These are phyloP conservation scores for Silvanus unidentatus DNA, from an alignment of 2,888 invertebrate genomes.

Conservation along the genomic window DNA sequence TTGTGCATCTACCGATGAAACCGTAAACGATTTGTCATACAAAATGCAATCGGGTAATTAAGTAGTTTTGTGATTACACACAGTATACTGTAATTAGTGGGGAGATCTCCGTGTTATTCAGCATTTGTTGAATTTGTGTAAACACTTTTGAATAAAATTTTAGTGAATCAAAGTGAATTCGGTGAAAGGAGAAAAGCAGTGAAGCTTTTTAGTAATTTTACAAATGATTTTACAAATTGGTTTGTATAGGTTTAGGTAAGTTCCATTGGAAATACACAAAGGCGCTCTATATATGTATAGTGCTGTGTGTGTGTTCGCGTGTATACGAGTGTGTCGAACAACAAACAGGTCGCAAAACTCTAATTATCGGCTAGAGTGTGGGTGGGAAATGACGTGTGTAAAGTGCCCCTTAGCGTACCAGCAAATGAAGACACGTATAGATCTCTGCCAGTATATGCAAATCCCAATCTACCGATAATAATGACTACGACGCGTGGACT, in stretches of 20 bases:
- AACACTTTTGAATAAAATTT: too few species aligned
- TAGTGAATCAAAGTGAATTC: too few species aligned
- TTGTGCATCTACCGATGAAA: too few species aligned
- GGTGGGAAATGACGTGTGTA: conserved; percentile 15
- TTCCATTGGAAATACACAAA: background rate
- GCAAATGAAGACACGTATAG: conserved; percentile 45
- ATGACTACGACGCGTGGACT: conserved; percentile 49
- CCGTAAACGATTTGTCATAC: background rate
- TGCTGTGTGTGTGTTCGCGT: background rate
- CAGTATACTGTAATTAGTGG: too few species aligned
- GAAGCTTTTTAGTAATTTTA: too few species aligned
- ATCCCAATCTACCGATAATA: conserved; percentile 45
- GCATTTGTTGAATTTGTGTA: too few species aligned
- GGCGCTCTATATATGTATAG: background rate
- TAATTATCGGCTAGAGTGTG: conserved; percentile 14
- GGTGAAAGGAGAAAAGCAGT: background rate
- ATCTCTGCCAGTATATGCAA: conserved; percentile 39
- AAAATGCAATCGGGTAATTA: background rate
- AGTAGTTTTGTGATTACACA: too few species aligned
- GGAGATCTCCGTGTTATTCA: too few species aligned
- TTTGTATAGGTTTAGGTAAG: background rate
- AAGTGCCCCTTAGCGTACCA: conserved; percentile 39
- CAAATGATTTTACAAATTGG: too few species aligned
- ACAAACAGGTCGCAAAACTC: conserved; percentile 12
- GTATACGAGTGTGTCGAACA: background rate